A percentile compares a stretch with the other conserved stretches of the same genome.
Evolutionary conservation across 2,888 invertebrate species (phyloP).

Genomic region (Agrilus biguttatus): DNA sequence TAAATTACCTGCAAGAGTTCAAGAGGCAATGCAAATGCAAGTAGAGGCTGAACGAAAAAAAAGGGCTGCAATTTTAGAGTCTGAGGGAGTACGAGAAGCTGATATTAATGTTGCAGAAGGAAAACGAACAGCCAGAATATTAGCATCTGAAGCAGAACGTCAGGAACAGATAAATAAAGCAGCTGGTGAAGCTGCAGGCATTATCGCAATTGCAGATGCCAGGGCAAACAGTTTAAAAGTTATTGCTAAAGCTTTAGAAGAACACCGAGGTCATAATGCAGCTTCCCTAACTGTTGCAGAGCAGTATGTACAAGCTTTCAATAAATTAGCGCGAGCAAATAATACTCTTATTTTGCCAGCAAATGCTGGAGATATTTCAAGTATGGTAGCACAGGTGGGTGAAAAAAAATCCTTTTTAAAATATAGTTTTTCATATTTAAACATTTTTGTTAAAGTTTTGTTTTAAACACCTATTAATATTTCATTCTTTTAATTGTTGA

Average conservation of each 20-base stretch:
- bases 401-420: neutral
- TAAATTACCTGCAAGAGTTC: slow-evolving; percentile 75
- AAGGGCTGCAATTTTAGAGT: slow-evolving; percentile 91
- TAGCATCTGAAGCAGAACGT: slow-evolving; percentile 88
- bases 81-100: slow-evolving; percentile 82
- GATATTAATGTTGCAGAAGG: slow-evolving; percentile 98
- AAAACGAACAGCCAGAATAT: slow-evolving; percentile 76
- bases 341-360: slow-evolving; percentile 92
- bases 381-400: slow-evolving; percentile 64
- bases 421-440: too few species aligned
- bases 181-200: slow-evolving; percentile 80
- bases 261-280: slow-evolving; percentile 63
- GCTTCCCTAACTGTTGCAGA: slow-evolving; percentile 88
- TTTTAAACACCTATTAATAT: neutral
- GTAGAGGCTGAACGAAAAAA: slow-evolving; percentile 97
- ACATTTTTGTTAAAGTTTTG: neutral
- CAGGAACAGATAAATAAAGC: slow-evolving; percentile 92
- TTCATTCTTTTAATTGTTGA: too few species aligned
- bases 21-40: slow-evolving; percentile 99
- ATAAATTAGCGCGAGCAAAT: slow-evolving; percentile 79
- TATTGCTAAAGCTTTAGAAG: slow-evolving; percentile 51
- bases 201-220: slow-evolving; percentile 83
- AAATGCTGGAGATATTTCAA: slow-evolving; percentile 70
- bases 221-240: slow-evolving; percentile 69
- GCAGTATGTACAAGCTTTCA: slow-evolving; percentile 89